phyloP scores from a whole-genome alignment of 92 coral and sea anemone genomes.

The Umimayanthus kanabou region DNA sequence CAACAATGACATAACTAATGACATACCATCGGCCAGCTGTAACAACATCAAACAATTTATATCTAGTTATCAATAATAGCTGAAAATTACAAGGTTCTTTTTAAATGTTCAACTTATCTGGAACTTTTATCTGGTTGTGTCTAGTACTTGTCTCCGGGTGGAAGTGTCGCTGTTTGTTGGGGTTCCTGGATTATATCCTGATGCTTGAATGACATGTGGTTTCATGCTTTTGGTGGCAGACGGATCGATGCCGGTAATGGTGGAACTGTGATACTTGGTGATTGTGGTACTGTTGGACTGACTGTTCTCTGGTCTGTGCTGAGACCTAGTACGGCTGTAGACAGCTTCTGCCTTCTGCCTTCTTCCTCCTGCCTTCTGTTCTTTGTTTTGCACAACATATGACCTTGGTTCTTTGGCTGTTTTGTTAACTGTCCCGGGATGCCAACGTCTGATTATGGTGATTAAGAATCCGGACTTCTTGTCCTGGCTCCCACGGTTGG shows the following conservation, averaged over 20 bases:
- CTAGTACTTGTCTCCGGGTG: background rate
- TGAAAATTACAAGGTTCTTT: too few species aligned
- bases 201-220: background rate
- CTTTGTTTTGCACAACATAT: slow-evolving; percentile 25
- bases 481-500: slow-evolving; percentile 41
- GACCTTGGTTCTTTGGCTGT: slow-evolving; percentile 62
- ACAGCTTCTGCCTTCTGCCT: background rate
- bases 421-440: slow-evolving; percentile 47
- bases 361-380: too few species aligned
- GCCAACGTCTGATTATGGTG: slow-evolving; percentile 52
- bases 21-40: too few species aligned
- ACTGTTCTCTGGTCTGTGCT: slow-evolving; percentile 3
- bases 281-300: background rate
- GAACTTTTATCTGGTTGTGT: background rate
- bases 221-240: background rate
- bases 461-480: slow-evolving; percentile 47
- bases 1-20: too few species aligned
- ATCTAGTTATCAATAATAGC: too few species aligned
- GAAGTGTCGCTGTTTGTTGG: background rate
- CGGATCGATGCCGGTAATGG: background rate
- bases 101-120: too few species aligned
- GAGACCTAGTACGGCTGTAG: slow-evolving; percentile 29
- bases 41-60: too few species aligned
- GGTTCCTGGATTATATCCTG: too few species aligned
- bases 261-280: background rate